Evolutionary conservation across 2,888 invertebrate species (phyloP), one percentile per base, ranked within the genome.

Genomic region (Scaptomyza reducta): DNA sequence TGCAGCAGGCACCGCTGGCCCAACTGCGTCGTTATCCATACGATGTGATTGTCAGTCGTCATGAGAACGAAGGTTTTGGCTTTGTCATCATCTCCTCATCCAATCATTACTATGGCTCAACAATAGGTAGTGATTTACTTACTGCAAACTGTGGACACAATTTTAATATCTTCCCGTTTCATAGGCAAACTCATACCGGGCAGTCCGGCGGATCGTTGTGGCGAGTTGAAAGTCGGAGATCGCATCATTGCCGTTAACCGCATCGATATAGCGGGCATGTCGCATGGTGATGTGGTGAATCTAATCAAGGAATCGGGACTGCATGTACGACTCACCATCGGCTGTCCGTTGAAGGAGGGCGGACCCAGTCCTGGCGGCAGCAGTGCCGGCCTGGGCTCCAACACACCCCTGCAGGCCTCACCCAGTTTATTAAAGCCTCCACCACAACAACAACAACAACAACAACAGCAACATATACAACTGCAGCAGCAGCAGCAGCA

Each of bases 31-130:
- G 88, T 7, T 92, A 91, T 89, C 97, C 98, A 0, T 98, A 98
- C 88, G 98, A 99, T 92, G 97, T 99, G 5, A 96, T 96, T 1
- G 97, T 99, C 1, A 95, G 95, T 67, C 93, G 98, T 53, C 95
- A 95, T 90, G 98, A 98, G 88, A 97, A 96, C 74, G 99, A 99
- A 92, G 99, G 99, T 5, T 99, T 99, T 91, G 99, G 99, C 11
- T 99, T 99, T 92, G 99, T 99, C 49, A 98, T 99, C 79, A 99
- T 99, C 84, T 98, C 99, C 0, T 97, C 97, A 6, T 96, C 97
- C 4, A 97, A 97, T 96, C 79, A 94, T 92, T 72, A 93, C 92
- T 90, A 92, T 70, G 96, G 96, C 29, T 96, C 96, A 1, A 97
- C 97, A 25, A 98, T 98, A 77, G 98, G 98, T 95, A 90, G 61